Conservation (phyloP, 2,888 invertebrate species). For the Camptogramma bilineatum region DNA sequence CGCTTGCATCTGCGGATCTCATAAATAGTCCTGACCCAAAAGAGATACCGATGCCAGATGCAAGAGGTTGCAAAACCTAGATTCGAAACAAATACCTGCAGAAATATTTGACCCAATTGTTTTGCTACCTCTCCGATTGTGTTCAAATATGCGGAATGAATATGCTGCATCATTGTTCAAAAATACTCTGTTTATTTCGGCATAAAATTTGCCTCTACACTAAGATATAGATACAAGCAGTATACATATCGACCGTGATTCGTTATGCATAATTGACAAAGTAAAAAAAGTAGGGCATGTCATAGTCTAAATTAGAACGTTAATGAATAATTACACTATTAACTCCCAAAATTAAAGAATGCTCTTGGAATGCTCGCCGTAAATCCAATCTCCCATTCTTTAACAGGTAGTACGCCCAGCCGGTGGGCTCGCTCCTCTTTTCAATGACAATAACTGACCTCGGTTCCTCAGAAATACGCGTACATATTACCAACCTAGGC, state of each 20-base stretch:
- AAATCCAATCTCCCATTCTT: neutral
- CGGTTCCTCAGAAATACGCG: neutral
- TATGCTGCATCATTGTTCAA: constrained; percentile 30
- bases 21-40: constrained; percentile 29
- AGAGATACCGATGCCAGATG: constrained; percentile 27
- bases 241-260: too few species aligned
- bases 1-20: constrained; percentile 23
- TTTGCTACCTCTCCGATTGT: constrained; percentile 24
- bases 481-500: neutral
- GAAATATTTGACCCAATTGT: constrained; percentile 35
- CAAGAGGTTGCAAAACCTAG: constrained; percentile 34
- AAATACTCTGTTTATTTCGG: constrained; percentile 27
- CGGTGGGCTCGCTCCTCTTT: neutral
- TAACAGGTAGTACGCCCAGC: neutral
- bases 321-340: neutral
- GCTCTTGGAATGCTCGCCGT: neutral
- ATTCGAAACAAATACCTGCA: constrained; percentile 31
- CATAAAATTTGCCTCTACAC: constrained; percentile 9
- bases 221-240: neutral
- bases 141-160: constrained; percentile 21
- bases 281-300: too few species aligned
- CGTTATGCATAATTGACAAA: too few species aligned
- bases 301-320: neutral
- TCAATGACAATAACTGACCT: neutral
- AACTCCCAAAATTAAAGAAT: neutral